Conservation (phyloP, 23 tunicate species). For the Phallusia fumigata region DNA sequence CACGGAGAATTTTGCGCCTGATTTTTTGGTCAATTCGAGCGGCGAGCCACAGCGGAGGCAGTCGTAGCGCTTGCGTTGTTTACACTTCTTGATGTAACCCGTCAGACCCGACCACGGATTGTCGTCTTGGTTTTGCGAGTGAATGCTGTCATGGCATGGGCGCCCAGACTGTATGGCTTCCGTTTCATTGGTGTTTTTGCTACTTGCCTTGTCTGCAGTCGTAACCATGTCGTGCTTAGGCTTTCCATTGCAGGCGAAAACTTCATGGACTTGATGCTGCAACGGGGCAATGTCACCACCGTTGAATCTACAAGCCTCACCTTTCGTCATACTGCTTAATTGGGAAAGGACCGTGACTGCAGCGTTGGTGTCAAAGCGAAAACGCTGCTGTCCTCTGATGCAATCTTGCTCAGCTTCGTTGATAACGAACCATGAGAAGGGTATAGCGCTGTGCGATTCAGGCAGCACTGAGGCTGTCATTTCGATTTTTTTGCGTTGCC, state of each 20-base stretch:
- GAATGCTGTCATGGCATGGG: neutral
- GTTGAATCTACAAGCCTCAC: neutral
- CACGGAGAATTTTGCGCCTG: neutral
- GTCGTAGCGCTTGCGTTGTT: constrained; percentile 15
- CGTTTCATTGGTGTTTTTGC: neutral
- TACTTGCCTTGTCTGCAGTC: neutral
- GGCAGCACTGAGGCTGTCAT: constrained; percentile 24
- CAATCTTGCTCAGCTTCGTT: neutral
- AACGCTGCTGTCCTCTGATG: neutral
- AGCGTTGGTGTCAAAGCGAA: neutral
- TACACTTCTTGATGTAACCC: constrained; percentile 23
- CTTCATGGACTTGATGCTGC: neutral
- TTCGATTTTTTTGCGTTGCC: neutral
- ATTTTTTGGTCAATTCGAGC: neutral
- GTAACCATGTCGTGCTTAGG: neutral
- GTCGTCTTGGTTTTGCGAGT: neutral
- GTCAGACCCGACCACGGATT: constrained; percentile 49
- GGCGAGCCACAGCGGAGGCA: constrained; percentile 50
- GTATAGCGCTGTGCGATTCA: neutral
- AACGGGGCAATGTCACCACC: too few species aligned
- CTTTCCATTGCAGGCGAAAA: too few species aligned
- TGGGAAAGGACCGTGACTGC: constrained; percentile 11
- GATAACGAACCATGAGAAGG: constrained; percentile 13
- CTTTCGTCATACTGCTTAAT: neutral
- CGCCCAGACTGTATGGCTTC: neutral